Conservation (phyloP, 2,797 vertebrate species). For the Argyrosomus regius region DNA sequence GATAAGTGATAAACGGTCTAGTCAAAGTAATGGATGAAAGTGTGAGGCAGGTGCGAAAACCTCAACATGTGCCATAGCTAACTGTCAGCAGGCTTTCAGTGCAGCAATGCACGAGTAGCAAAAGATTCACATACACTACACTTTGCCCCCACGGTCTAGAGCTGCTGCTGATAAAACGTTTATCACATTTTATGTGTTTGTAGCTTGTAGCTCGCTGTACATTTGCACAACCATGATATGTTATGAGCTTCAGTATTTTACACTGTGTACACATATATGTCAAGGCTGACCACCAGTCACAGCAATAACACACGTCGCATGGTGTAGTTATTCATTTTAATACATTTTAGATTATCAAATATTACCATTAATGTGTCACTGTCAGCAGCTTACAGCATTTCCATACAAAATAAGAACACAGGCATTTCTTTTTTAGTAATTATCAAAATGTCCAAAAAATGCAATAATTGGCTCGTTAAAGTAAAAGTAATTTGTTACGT, state of each 20-base stretch:
- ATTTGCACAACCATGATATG: neutral
- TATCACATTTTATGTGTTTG: neutral
- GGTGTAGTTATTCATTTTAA: conserved; percentile 47
- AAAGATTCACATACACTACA: neutral
- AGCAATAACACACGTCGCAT: conserved; percentile 1
- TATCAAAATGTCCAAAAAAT: conserved; percentile 67
- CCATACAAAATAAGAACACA: conserved; percentile 62
- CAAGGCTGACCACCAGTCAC: neutral
- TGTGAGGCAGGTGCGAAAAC: neutral
- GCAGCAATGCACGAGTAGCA: neutral
- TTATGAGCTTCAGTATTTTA: neutral
- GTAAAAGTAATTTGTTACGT: conserved; percentile 44
- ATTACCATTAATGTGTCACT: conserved; percentile 23
- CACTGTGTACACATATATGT: neutral
- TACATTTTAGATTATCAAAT: conserved; percentile 43
- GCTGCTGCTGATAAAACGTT: neutral
- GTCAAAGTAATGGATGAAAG: neutral
- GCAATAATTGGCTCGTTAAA: conserved; percentile 61
- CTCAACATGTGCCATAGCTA: neutral
- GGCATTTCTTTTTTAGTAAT: conserved; percentile 32
- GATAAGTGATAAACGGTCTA: accelerated
- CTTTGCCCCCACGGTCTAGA: neutral
- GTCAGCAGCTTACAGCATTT: conserved; percentile 42
- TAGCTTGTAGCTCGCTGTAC: neutral
- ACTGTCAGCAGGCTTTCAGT: neutral